Base-by-base conservation (phyloP, 1,140 invertebrate species). In the Tribolium castaneum region DNA sequence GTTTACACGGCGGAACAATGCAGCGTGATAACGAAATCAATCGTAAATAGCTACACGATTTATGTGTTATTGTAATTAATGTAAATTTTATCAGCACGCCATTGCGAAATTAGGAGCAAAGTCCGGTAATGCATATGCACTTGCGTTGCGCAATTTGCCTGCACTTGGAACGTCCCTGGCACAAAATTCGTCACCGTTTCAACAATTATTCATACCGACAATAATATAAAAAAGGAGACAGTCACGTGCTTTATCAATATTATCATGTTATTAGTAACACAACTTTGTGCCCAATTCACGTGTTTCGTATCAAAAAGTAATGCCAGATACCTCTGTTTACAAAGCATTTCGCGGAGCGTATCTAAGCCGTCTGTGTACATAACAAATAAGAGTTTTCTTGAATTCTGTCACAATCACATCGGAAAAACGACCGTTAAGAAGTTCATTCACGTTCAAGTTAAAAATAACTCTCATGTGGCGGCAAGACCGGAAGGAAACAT, bases 401-500 rank as follows among this genome's bases (percentile, higher is more conserved):
- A 45, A n/a, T 45, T n/a, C 5, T 45, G 39, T 45, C 39, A 45
- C 39, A 45, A 45, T 45, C 25, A 30, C 25, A 30, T 30, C 25
- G 25, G 25, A 30, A 30, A 45, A 45, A 45, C 39, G 39, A 9
- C 39, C 39, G 39, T 45, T 45, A 45, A 9, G 39, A 52, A 59
- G 54, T 59, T 59, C 54, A 25, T 59, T 59, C 54, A 59, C 54
- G 54, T 59, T 22, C 14, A 25, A 25, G 54, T 59, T 59, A 59
- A 59, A 59, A 59, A 59, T 59, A 59, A 22, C 54, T 25, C 7
- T 16, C 54, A 54, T 16, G 14, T 54, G 54, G 14, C 6, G 54
- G 10, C 4, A 25, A 7, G 7, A 22, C 54, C 54, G 54, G 54
- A 59, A 59, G 54, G 54, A 59, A 59, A 59, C 54, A 59, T 59